Evolutionary conservation across 2,113 vertebrate species (phyloP).

Genomic region (Fulica atra): DNA sequence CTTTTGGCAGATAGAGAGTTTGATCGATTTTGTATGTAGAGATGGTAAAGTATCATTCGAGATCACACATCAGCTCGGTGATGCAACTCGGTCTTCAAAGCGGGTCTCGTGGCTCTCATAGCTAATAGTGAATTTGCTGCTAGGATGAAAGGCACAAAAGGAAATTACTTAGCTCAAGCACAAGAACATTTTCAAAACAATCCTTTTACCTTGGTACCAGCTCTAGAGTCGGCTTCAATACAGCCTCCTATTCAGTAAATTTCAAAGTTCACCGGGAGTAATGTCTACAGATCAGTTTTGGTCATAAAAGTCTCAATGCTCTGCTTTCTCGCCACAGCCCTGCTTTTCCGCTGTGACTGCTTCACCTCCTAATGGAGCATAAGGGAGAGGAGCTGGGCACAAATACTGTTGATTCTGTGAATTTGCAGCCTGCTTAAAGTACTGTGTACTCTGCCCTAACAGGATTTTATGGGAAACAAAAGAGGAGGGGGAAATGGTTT

Average conservation of each 20-base stretch:
- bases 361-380: not conserved
- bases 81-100: not conserved
- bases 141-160: not conserved
- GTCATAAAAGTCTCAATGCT: not conserved
- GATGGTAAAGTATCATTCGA: not conserved
- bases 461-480: conserved; percentile 52
- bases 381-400: not conserved
- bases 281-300: not conserved
- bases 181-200: not conserved
- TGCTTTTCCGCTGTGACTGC: not conserved
- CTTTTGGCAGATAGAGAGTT: not conserved
- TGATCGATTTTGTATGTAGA: not conserved
- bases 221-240: not conserved
- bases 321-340: not conserved
- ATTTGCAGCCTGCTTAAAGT: conserved; percentile 4
- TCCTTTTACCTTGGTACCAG: not conserved
- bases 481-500: not conserved
- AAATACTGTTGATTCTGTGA: not conserved
- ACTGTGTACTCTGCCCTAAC: not conserved
- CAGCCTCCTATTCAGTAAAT: not conserved
- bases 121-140: not conserved
- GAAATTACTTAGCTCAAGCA: not conserved
- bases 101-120: not conserved
- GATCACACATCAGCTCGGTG: not conserved
- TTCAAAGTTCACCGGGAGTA: not conserved